Base-by-base conservation (phyloP, 2,888 invertebrate species). In the Heliconius cydno region DNA sequence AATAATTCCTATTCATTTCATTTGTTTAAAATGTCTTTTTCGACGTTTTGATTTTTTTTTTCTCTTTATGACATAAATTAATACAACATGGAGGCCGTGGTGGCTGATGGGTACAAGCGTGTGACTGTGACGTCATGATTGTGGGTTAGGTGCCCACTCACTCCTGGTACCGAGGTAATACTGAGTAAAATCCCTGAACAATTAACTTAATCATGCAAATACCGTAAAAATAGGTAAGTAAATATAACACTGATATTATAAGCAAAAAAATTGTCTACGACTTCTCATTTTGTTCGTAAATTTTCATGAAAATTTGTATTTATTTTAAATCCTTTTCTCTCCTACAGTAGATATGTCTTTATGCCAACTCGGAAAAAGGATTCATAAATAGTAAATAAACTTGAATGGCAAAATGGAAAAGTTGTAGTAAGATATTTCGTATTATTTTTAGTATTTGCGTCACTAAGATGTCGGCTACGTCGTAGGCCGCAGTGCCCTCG, bases 361-460 rank as follows among this genome's bases (percentile, higher is more conserved):
- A 41, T 41, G n/a, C 15, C 25, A 9, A 22, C 41, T 41, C 13
- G 9, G 25, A 25, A 19, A 41, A 70, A 70, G 70, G 70, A 70
- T 70, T 70, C 70, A 70, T 70, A 70, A 70, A 70, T 70, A 70
- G 15, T 70, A 70, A 70, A 38, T 38, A 68, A 38, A 38, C n/a
- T 12, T 38, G 68, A 68, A 70, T 46, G 41, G 41, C 6, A 46
- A 70, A 41, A 7, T 4, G 41, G 41, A 25, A 73, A 34, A 19
- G 38, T 68, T 57, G 15, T 46, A 46, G 30, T 75, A 66, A 66
- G 30, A 70, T n/a, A 38, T 68, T 68, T 68, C 38, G 25, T 70
- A 70, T 46, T 70, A 70, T 70, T 41, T 41, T 70, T 70, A 70
- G 68, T 41, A 41, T 70, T 70, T 70, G 68, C 68, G 41, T 38